Conservation (phyloP, 2,797 vertebrate species). For the Fringilla coelebs region DNA sequence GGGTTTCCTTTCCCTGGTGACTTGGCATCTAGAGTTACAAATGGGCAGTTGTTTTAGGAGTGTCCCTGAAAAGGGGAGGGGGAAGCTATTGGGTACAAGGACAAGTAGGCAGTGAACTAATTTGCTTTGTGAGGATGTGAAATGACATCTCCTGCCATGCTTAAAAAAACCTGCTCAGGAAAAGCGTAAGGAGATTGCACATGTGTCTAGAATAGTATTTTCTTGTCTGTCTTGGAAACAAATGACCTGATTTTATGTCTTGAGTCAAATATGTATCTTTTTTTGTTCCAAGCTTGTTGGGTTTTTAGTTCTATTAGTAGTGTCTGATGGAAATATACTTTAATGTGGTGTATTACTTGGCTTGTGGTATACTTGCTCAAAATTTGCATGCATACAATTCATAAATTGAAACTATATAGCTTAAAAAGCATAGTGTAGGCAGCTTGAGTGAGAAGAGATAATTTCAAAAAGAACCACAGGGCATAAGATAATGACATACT, state of each 20-base stretch:
- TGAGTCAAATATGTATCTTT: background rate
- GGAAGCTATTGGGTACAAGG: slow-evolving; percentile 52
- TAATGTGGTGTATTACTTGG: slow-evolving; percentile 18
- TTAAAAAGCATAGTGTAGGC: slow-evolving; percentile 50
- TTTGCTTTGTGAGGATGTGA: slow-evolving; percentile 53
- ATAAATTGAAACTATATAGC: slow-evolving; percentile 42
- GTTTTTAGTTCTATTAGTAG: slow-evolving; percentile 22
- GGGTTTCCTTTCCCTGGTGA: background rate
- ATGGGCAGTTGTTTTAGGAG: slow-evolving; percentile 7
- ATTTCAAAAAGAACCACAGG: slow-evolving; percentile 60
- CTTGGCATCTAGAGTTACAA: background rate
- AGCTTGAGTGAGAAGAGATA: slow-evolving; percentile 41
- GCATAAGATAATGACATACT: slow-evolving; percentile 62
- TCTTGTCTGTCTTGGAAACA: background rate
- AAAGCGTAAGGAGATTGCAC: background rate
- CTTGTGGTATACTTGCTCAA: slow-evolving; percentile 46
- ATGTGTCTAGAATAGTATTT: background rate
- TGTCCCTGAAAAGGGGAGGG: background rate
- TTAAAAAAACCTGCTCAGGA: slow-evolving; percentile 17
- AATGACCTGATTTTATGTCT: slow-evolving; percentile 38
- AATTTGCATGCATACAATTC: slow-evolving; percentile 49
- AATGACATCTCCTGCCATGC: slow-evolving; percentile 58
- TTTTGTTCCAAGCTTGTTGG: background rate
- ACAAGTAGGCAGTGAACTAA: slow-evolving; percentile 60
- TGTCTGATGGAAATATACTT: slow-evolving; percentile 2